phyloP scores from a whole-genome alignment of 2,888 invertebrate species.

The Rhamnusium bicolor region DNA sequence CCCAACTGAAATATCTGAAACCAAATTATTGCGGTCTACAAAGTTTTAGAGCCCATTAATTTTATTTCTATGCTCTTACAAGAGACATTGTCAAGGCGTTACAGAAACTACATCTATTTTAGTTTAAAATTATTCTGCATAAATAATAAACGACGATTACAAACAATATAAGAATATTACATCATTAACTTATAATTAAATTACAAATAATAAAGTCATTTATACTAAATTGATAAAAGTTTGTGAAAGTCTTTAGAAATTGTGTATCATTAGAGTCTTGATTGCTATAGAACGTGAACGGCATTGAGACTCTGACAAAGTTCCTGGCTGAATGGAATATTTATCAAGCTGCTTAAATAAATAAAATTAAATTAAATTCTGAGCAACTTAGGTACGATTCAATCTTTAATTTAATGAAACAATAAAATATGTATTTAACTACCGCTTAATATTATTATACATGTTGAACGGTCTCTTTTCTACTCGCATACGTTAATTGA shows the following conservation, averaged over 20 bases:
- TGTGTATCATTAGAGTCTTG: conserved; percentile 45
- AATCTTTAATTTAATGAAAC: neutral
- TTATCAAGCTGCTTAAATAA: conserved; percentile 17
- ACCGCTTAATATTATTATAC: too few relatives aligned
- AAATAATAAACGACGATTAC: neutral
- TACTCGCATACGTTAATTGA: too few relatives aligned
- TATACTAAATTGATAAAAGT: conserved; percentile 37
- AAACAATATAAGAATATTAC: neutral
- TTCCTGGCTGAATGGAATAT: conserved; percentile 38
- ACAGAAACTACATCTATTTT: neutral
- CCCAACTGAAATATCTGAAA: neutral
- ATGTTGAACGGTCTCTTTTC: too few relatives aligned
- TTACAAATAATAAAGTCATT: conserved; percentile 36
- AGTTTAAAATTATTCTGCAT: neutral
- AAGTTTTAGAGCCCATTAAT: neutral
- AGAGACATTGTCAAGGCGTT: neutral
- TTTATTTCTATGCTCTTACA: neutral
- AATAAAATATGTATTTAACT: neutral
- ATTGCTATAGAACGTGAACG: conserved; percentile 43
- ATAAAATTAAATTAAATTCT: neutral
- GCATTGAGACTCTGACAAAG: conserved; percentile 37
- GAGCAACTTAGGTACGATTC: neutral
- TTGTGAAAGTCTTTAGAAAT: conserved; percentile 36
- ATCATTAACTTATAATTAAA: conserved; percentile 27
- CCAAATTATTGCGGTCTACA: neutral